phyloP scores from a whole-genome alignment of 2,113 vertebrate genomes.

The Dromaius novaehollandiae region DNA sequence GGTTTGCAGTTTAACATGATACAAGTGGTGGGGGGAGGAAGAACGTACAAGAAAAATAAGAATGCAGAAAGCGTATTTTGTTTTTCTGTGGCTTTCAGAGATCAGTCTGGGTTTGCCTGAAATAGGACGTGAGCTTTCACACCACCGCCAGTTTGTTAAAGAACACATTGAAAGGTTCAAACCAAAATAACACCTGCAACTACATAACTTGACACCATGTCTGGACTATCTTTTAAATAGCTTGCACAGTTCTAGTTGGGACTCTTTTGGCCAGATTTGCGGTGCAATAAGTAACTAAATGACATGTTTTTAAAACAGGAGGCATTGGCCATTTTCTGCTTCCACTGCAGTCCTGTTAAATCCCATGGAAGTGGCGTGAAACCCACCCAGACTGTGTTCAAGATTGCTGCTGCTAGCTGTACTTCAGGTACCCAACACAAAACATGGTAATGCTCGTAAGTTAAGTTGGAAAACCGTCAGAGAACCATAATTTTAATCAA shows the following conservation, averaged over 20 bases:
- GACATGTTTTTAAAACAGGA: background rate
- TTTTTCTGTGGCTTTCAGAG: background rate
- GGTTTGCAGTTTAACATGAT: background rate
- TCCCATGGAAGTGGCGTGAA: background rate
- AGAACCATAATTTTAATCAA: background rate
- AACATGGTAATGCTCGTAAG: background rate
- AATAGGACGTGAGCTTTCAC: constrained; percentile 10
- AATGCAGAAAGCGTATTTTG: background rate
- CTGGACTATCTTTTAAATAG: constrained; percentile 23
- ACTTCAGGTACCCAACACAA: background rate
- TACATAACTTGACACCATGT: background rate
- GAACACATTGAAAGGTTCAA: constrained; percentile 35
- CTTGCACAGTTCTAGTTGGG: background rate
- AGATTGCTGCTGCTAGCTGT: background rate
- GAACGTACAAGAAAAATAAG: background rate
- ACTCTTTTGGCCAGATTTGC: background rate
- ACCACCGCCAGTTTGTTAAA: background rate
- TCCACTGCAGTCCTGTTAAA: background rate
- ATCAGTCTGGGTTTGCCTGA: constrained; percentile 24
- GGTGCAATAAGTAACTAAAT: background rate
- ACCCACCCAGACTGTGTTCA: background rate
- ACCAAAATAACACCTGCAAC: background rate
- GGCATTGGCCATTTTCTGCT: constrained; percentile 5
- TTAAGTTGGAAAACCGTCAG: background rate
- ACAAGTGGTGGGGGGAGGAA: background rate